Base-by-base conservation (phyloP, 2,888 invertebrate species). In the Drosophila maculinotata region DNA sequence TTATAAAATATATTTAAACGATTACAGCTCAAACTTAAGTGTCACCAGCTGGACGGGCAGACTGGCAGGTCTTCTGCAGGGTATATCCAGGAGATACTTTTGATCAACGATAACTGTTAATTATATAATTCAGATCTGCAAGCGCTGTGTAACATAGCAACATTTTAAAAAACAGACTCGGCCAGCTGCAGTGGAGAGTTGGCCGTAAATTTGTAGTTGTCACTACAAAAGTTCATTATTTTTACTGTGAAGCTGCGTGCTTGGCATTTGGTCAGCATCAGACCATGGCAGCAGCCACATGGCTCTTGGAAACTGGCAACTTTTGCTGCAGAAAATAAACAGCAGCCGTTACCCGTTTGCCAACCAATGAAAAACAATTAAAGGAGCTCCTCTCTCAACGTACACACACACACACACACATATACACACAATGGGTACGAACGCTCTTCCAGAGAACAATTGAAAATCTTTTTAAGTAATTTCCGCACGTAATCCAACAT, bases 401-500 rank as follows among this genome's bases (percentile, higher is more conserved):
- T 20, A 17, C 59, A 41, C 45, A 56, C 48, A 38, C 58, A 30
- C 33, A 38, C 48, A 38, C 33, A 30, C 15, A 39, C 26, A 25
- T 31, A 59, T 28, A 56, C 44, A 28, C 53, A 17, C 25, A 30
- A 31, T 20, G 20, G 20, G 47, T 3, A 17, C 8, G 15, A 15
- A 47, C 33, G 42, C 26, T 28, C 38, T 42, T 17, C 39, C 38
- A 30, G 52, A 60, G 47, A 47, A 76, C 88, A 87, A 84, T 87
- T 87, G 81, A 84, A 83, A 88, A 86, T 88, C 79, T 88, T 88
- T 89, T 87, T 88, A 84, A 84, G 87, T 89, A 89, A 89, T 89
- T 89, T 89, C 74, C 79, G 87, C 89, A 89, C 89, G 89, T 89
- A 89, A 88, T 89, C 85, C 85, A 70, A 86, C 82, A 86, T 79